Evolutionary conservation across 2,888 invertebrate genomes (phyloP).

Genomic region (Thysanoteuthis rhombus): DNA sequence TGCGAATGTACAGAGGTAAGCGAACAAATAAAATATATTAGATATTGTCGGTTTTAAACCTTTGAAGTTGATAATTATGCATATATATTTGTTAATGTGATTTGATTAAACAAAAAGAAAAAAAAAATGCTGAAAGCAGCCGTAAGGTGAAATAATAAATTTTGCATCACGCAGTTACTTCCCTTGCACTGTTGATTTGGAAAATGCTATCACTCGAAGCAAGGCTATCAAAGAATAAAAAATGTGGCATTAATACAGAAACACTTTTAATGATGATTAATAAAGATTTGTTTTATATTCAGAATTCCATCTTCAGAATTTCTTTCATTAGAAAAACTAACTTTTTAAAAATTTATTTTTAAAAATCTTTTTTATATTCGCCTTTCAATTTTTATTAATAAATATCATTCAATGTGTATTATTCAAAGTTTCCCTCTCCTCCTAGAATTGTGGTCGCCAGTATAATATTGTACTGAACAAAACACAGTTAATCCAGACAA

Average conservation of each 20-base stretch:
- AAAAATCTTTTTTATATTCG: too few relatives aligned
- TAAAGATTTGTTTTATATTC: not conserved
- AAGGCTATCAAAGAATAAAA: not conserved
- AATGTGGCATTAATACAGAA: not conserved
- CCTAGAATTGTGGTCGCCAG: too few relatives aligned
- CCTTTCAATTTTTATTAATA: too few relatives aligned
- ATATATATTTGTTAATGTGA: slow-evolving; percentile 12
- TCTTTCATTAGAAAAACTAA: not conserved
- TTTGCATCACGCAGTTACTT: not conserved
- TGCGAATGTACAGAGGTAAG: not conserved
- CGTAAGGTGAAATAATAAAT: not conserved
- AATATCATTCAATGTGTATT: too few relatives aligned
- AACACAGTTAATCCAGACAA: too few relatives aligned
- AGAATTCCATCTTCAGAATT: not conserved
- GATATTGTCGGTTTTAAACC: not conserved
- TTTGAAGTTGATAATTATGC: not conserved
- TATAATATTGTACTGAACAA: too few relatives aligned
- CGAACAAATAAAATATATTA: not conserved
- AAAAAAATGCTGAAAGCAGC: not conserved
- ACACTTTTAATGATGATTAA: not conserved
- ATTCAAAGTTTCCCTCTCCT: too few relatives aligned
- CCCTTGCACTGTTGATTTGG: not conserved
- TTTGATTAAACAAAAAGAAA: not conserved
- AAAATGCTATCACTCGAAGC: not conserved
- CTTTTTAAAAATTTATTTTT: too few relatives aligned